phyloP scores from a whole-genome alignment of 2,888 invertebrate genomes.

The Spisula solida region DNA sequence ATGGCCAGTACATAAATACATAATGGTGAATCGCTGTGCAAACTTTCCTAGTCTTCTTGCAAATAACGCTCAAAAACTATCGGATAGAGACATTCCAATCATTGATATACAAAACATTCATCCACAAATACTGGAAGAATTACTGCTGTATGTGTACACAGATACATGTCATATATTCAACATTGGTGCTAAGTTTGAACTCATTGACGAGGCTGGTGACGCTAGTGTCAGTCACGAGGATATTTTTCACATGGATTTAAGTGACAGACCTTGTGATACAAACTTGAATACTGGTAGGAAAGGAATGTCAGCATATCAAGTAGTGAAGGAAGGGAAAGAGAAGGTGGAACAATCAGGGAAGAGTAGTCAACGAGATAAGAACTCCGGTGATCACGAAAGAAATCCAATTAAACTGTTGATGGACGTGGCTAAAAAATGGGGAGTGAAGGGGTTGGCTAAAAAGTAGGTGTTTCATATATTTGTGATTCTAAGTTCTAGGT shows the following conservation, averaged over 20 bases:
- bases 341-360: conserved; percentile 75
- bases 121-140: conserved; percentile 91
- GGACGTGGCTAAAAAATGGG: conserved; percentile 84
- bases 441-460: conserved; percentile 86
- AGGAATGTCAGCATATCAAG: conserved; percentile 76
- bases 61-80: conserved; percentile 48
- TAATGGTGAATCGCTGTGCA: conserved; percentile 91
- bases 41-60: conserved; percentile 88
- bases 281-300: conserved; percentile 46
- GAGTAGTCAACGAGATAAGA: conserved; percentile 69
- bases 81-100: conserved; percentile 72
- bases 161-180: conserved; percentile 90
- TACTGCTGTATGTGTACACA: conserved; percentile 92
- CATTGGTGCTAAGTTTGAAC: conserved; percentile 85
- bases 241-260: conserved; percentile 67
- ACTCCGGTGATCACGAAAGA: conserved; percentile 40
- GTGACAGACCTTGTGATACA: conserved; percentile 14
- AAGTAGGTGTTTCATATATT: conserved; percentile 85
- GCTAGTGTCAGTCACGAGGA: conserved; percentile 60
- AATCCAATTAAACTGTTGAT: conserved; percentile 82
- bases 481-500: no score
- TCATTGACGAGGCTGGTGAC: conserved; percentile 76
- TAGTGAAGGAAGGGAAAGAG: conserved; percentile 71
- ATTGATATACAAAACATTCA: conserved; percentile 89
- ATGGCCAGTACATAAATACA: conserved; percentile 92